Base-by-base conservation (phyloP, 2,113 vertebrate species). In the Australoheros scitulus region DNA sequence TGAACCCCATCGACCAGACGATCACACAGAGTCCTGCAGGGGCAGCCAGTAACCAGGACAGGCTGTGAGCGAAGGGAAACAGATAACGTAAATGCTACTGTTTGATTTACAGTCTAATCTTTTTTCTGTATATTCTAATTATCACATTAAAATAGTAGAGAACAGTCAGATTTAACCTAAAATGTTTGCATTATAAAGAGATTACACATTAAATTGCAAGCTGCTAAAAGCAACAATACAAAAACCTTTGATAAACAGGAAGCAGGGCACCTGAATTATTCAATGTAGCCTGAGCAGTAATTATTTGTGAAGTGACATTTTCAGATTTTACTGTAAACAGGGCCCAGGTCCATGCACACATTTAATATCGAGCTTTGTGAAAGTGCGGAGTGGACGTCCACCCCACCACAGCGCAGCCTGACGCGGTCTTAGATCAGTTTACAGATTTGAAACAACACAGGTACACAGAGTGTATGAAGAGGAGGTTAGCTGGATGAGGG, bases 281-380 rank as follows among this genome's bases (percentile, higher is more conserved):
- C 14, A 9, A 34, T 72, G 32, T 55, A 0, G 0, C 26, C 47
- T 0, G 3, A 47, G 4, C 2, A 32, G 3, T 52, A 52, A 50
- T 70, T 29, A 70, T 32, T 43, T 18, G 24, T 72, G 6, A 72
- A 20, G 18, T 7, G 10, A 60, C 24, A 52, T 36, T 26, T 79
- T 47, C 36, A 52, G 15, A 72, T 32, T 55, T 13, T 83, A 74
- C 7, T 20, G 11, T 59, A 34, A 60, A 80, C 2, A 64, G 29
- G 5, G 68, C 68, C 2, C 26, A 15, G 47, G 34, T 75, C 4
- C 2, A 26, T 8, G 13, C 6, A 24, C 18, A 7, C 50, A 18
- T 29, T 59, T 7, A 55, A 17, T 4, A 29, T 56, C 0, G 14
- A 4, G 3, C 14, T 38, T 26, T 22, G 26, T 14, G 18, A 79